Evolutionary conservation across 2,797 vertebrate species (phyloP), one percentile per base, ranked within the genome.

Genomic region (Melanotaenia maccullochi): DNA sequence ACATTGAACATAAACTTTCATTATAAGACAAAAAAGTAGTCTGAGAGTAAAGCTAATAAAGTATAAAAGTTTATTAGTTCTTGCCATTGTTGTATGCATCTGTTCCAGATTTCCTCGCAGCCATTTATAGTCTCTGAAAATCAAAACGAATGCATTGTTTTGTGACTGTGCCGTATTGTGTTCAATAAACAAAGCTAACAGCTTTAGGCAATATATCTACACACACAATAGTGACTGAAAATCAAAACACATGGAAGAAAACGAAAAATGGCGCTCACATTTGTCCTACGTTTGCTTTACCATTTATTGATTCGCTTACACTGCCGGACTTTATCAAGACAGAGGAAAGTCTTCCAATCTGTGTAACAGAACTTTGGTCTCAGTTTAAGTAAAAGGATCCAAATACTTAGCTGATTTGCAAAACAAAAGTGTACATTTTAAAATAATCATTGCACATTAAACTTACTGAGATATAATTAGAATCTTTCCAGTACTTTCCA

Each of bases 61-160:
- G 65, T n/a, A 20, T 20, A 36, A 66, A 66, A 71, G 73, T n/a
- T n/a, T n/a, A n/a, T n/a, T n/a, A 32, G 3, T 9, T 90, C 96
- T 96, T 91, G 97, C 98, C 97, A 87, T 94, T 95, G 91, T 95
- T 95, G 80, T 96, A 95, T 93, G 93, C 93, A 90, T 99, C 98
- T 82, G 96, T 95, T 90, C 95, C 96, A 92, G 96, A 96, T 93
- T 97, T 98, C 95, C 95, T 97, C 92, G 96, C 95, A 98, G 97
- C 98, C 98, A 99, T 99, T 98, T 97, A 99, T 96, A 96, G 94
- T 76, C 82, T 89, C 96, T 97, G 92, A 94, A 95, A 91, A 93
- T 24, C 85, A 5, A 89, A 18, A 82, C 18, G 24, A 58, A 36
- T 11, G 54, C 1, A 47, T 3, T 49, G 30, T 33, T 76, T 65